Evolutionary conservation across 1,140 invertebrate genomes (phyloP).

Genomic region (Penaeus japonicus): DNA sequence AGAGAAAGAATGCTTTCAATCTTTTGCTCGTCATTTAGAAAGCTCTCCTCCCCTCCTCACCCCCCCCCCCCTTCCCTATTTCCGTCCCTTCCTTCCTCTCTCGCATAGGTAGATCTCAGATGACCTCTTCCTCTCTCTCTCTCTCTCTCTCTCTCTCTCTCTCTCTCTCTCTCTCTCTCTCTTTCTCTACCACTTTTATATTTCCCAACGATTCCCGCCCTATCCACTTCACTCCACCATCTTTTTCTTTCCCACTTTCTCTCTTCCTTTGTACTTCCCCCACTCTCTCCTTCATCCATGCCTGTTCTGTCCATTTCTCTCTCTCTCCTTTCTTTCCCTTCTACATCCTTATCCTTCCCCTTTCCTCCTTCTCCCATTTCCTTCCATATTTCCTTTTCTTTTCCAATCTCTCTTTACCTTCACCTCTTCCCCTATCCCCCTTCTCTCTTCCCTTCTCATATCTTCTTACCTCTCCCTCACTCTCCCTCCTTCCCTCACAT

Average conservation of each 20-base stretch:
- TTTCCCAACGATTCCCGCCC: background rate
- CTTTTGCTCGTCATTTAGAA: background rate
- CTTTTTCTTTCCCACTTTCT: background rate
- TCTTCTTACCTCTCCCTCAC: background rate
- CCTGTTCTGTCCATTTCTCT: too few species aligned
- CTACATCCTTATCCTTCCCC: too few species aligned
- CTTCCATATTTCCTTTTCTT: too few species aligned
- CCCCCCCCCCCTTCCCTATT: background rate
- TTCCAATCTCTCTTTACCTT: background rate
- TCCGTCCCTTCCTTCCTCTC: background rate
- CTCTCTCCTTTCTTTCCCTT: too few species aligned
- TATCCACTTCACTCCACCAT: background rate
- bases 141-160: background rate
- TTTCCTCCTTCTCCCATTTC: too few species aligned
- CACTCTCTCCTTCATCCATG: too few species aligned
- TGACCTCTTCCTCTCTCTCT: background rate
- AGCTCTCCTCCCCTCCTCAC: background rate
- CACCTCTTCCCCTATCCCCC: background rate
- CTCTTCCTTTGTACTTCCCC: background rate
- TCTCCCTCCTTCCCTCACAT: background rate
- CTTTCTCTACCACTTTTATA: background rate
- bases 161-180: background rate
- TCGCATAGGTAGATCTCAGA: background rate
- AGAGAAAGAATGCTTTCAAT: background rate
- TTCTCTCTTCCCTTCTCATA: background rate